These are phyloP conservation scores for Ptychobarbus kaznakovi DNA, from an alignment of 2,797 vertebrate genomes.

Conservation along the genomic window DNA sequence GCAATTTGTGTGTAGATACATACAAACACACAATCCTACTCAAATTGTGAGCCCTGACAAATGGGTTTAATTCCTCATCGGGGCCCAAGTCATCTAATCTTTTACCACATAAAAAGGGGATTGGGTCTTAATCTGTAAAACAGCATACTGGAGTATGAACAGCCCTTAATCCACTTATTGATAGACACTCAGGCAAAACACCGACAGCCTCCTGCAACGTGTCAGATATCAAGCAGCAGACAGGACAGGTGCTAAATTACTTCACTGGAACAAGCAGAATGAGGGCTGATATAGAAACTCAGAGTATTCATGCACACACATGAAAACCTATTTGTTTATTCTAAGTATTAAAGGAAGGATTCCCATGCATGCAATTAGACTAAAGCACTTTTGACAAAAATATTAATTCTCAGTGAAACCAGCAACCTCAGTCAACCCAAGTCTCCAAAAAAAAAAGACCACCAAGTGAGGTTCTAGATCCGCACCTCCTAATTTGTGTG, in stretches of 20 bases:
- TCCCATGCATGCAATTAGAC: not conserved
- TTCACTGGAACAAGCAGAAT: slow-evolving; percentile 34
- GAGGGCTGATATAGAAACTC: slow-evolving; percentile 30
- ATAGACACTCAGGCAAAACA: slow-evolving; percentile 57
- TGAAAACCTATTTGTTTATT: slow-evolving; percentile 20
- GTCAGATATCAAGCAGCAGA: slow-evolving; percentile 42
- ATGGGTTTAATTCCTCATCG: slow-evolving; percentile 54
- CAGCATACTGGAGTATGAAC: slow-evolving; percentile 55
- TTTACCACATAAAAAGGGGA: slow-evolving; percentile 57
- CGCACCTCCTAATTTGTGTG: slow-evolving; percentile 29
- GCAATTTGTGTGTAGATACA: slow-evolving; percentile 14
- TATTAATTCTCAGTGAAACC: slow-evolving; percentile 10
- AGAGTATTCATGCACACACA: not conserved
- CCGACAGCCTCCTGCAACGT: slow-evolving; percentile 51
- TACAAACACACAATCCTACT: slow-evolving; percentile 32
- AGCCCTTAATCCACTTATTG: slow-evolving; percentile 63
- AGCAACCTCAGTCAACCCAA: not conserved
- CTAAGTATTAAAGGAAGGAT: not conserved
- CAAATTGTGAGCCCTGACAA: slow-evolving; percentile 44
- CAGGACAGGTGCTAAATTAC: slow-evolving; percentile 49
- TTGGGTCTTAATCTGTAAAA: slow-evolving; percentile 59
- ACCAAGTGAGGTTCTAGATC: slow-evolving; percentile 7
- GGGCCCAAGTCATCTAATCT: slow-evolving; percentile 55
- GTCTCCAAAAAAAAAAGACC: slow-evolving; percentile 10
- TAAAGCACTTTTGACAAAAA: slow-evolving; percentile 5